A percentile compares a stretch with the other conserved stretches of the same genome.
These are phyloP conservation scores for Choloepus didactylus DNA, from an alignment of 2,797 vertebrate genomes.

Conservation along the genomic window DNA sequence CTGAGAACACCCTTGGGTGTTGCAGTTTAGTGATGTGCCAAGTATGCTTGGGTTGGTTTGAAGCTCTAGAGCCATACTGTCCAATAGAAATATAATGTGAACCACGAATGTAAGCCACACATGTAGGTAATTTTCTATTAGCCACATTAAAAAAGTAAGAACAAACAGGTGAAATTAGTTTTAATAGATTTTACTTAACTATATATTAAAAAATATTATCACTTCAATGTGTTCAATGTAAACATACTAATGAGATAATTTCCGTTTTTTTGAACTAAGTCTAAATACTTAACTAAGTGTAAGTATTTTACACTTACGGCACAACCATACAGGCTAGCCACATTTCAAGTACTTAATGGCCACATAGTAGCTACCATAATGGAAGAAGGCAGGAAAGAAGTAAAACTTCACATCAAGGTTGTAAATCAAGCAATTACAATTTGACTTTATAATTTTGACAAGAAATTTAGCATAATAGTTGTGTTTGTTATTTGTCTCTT, in stretches of 20 bases:
- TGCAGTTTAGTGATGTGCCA: background rate
- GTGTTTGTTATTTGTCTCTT: background rate
- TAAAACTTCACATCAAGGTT: background rate
- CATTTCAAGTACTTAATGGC: background rate
- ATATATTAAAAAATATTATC: background rate
- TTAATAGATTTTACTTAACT: background rate
- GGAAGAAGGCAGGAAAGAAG: background rate
- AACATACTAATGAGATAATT: slow-evolving; percentile 8
- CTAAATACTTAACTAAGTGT: background rate
- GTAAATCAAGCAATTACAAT: background rate
- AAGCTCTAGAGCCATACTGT: background rate
- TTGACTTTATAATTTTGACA: background rate
- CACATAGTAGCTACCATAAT: background rate
- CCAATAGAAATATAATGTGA: background rate
- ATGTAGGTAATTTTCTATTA: background rate
- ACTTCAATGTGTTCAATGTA: background rate
- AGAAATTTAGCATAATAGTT: background rate
- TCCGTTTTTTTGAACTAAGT: background rate
- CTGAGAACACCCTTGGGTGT: background rate
- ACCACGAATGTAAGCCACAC: background rate
- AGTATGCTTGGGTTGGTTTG: background rate
- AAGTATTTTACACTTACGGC: background rate
- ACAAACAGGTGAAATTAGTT: background rate
- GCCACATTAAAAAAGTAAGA: background rate
- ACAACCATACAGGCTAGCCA: background rate